phyloP scores from a whole-genome alignment of 2,888 invertebrate genomes.

The Tineola bisselliella region DNA sequence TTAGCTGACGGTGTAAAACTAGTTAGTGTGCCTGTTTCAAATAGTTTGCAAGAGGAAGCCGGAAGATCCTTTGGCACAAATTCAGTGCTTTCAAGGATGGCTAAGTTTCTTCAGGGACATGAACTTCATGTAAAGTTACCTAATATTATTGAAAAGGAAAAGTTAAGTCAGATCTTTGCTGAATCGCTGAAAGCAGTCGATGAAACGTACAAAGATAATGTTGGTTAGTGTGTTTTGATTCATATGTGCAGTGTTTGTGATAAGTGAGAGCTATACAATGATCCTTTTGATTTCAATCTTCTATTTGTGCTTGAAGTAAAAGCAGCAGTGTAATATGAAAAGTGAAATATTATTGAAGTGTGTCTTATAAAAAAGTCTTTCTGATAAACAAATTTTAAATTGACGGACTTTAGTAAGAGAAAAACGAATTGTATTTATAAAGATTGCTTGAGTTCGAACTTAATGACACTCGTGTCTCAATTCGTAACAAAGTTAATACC shows the following conservation, averaged over 20 bases:
- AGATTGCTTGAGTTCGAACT: no score
- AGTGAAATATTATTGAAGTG: background rate
- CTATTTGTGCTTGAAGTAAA: background rate
- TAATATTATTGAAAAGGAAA: conserved; percentile 73
- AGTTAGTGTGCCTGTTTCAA: conserved; percentile 61
- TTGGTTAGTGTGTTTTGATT: conserved; percentile 52
- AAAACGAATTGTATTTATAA: no score
- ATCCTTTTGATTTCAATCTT: background rate
- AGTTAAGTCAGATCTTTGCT: conserved; percentile 68
- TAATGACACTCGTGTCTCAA: no score
- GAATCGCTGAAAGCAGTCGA: conserved; percentile 62
- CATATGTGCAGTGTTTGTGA: background rate
- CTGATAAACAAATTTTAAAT: no score
- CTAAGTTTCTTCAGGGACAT: conserved; percentile 75
- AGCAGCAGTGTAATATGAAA: background rate
- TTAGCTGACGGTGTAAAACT: conserved; percentile 73
- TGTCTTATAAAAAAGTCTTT: no score
- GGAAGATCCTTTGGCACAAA: conserved; percentile 59
- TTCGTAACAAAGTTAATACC: no score
- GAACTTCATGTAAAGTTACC: conserved; percentile 78
- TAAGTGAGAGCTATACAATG: background rate
- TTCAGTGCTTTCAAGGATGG: conserved; percentile 65
- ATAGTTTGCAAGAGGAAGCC: conserved; percentile 52
- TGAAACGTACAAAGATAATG: conserved; percentile 49
- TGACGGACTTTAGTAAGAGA: no score